Evolutionary conservation across 2,797 vertebrate genomes (phyloP).

Genomic region (Pteronotus mesoamericanus): DNA sequence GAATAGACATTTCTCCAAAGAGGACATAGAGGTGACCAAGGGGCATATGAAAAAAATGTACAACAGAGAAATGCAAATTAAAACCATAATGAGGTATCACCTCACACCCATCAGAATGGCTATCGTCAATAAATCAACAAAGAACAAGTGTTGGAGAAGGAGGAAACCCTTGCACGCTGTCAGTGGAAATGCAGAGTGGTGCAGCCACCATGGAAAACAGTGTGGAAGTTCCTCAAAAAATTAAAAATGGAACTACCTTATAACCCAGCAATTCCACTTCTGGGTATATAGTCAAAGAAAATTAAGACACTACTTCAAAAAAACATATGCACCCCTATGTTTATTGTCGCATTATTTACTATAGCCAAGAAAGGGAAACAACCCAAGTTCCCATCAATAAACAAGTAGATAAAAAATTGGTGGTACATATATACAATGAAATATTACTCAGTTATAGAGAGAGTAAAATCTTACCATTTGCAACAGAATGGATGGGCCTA

Average conservation of each 20-base stretch:
- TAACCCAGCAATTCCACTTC: no score
- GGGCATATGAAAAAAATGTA: neutral
- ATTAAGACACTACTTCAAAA: no score
- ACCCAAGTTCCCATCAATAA: no score
- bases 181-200: no score
- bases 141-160: neutral
- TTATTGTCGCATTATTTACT: no score
- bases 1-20: neutral
- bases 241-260: no score
- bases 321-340: no score
- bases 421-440: neutral
- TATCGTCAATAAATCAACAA: neutral
- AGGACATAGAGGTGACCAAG: neutral
- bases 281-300: no score
- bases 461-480: neutral
- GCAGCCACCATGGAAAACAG: no score
- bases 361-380: no score
- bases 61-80: neutral
- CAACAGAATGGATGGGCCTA: neutral
- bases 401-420: no score
- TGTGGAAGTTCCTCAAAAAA: no score
- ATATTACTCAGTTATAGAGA: neutral
- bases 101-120: neutral
- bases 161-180: neutral
- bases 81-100: neutral